Evolutionary conservation across 2,113 vertebrate genomes (phyloP).

Genomic region (Porphyrio hochstetteri): DNA sequence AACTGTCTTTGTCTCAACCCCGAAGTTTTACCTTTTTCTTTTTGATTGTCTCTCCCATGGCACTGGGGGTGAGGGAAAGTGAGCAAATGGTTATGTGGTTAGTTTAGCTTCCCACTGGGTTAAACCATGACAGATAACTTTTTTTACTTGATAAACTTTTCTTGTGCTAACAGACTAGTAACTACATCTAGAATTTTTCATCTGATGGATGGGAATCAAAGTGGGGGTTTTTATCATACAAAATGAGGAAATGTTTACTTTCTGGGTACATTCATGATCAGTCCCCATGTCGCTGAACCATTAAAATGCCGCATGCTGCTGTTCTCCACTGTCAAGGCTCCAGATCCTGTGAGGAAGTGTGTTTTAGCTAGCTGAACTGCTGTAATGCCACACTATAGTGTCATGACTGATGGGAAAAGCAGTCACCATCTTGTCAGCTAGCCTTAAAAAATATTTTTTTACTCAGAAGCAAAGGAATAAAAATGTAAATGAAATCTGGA

Average conservation of each 20-base stretch:
- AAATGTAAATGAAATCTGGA: constrained; percentile 6
- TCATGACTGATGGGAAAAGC: not conserved
- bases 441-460: not conserved
- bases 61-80: no score
- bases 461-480: not conserved
- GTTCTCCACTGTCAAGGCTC: not conserved
- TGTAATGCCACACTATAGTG: not conserved
- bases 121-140: not conserved
- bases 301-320: not conserved
- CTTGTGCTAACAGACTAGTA: not conserved
- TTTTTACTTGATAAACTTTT: not conserved
- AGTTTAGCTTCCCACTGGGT: no score
- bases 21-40: no score
- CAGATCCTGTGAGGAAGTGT: not conserved
- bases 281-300: not conserved
- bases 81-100: no score
- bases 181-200: not conserved
- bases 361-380: not conserved
- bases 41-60: no score
- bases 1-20: no score
- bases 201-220: not conserved
- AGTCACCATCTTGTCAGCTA: not conserved
- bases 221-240: not conserved
- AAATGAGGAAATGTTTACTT: not conserved
- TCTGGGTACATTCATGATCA: not conserved